Percentiles rank a stretch among this genome's conserved stretches.
These are phyloP conservation scores for Nymphicus hollandicus DNA, from an alignment of 2,113 vertebrate genomes.

Conservation along the genomic window DNA sequence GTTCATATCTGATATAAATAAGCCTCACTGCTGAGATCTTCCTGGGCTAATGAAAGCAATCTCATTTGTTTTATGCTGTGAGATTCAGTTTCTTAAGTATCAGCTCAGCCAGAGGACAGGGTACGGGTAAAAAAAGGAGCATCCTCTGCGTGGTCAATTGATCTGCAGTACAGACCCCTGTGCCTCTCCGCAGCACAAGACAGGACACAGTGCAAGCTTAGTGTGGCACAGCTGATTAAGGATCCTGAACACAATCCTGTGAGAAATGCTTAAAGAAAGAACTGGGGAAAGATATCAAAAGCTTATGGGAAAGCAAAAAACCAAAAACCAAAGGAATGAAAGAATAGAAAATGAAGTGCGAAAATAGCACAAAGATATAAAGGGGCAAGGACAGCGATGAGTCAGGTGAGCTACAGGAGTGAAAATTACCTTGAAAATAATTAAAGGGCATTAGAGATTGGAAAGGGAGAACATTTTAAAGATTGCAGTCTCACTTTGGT, in stretches of 20 bases:
- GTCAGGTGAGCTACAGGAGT: background rate
- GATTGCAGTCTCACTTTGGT: background rate
- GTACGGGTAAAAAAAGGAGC: rapidly evolving
- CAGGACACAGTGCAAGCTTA: background rate
- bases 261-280: background rate
- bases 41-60: background rate
- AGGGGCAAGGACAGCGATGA: background rate
- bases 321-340: background rate
- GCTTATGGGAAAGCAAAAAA: background rate
- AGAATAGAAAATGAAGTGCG: slow-evolving; percentile 10
- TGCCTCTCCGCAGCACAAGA: background rate
- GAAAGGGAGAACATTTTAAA: background rate
- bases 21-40: background rate
- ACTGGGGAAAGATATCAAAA: background rate
- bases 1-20: background rate
- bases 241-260: background rate
- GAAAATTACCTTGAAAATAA: slow-evolving; percentile 15
- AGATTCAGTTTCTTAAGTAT: background rate
- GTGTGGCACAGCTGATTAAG: background rate
- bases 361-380: background rate
- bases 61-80: background rate
- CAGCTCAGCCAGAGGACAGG: background rate
- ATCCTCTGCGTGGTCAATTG: background rate
- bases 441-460: background rate
- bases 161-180: background rate